Evolutionary conservation across 1,140 invertebrate genomes (phyloP).

Genomic region (Drosophila micromelanica): DNA sequence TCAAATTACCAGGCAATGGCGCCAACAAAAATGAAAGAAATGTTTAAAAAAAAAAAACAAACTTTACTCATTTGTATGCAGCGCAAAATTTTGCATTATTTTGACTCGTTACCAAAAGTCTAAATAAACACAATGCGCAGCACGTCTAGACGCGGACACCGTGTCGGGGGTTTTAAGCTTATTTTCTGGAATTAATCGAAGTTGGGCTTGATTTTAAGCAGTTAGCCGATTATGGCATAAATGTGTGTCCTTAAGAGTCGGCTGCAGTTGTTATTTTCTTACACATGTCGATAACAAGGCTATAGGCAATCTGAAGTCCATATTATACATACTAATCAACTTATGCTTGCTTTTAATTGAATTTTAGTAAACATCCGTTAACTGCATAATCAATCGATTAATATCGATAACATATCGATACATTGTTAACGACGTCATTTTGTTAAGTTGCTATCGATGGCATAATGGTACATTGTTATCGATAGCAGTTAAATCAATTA

Average conservation of each 20-base stretch:
- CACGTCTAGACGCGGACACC: conserved; percentile 21
- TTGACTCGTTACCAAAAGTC: conserved; percentile 75
- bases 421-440: no score
- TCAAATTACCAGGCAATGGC: conserved; percentile 62
- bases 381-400: background rate
- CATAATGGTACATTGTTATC: background rate
- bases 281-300: background rate
- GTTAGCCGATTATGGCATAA: background rate
- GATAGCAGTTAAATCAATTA: background rate
- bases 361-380: background rate
- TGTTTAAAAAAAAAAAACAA: conserved; percentile 53
- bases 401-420: no score
- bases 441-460: no score
- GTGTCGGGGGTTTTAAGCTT: conserved; percentile 1
- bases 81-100: conserved; percentile 78
- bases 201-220: background rate
- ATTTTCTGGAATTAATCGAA: conserved; percentile 21
- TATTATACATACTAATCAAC: background rate
- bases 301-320: background rate
- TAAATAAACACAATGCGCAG: conserved; percentile 56
- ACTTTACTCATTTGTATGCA: conserved; percentile 84
- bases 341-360: background rate
- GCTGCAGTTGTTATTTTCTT: no score
- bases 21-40: conserved; percentile 64
- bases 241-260: no score